phyloP scores from a whole-genome alignment of 2,113 vertebrate genomes.

The Bubo blakistoni region DNA sequence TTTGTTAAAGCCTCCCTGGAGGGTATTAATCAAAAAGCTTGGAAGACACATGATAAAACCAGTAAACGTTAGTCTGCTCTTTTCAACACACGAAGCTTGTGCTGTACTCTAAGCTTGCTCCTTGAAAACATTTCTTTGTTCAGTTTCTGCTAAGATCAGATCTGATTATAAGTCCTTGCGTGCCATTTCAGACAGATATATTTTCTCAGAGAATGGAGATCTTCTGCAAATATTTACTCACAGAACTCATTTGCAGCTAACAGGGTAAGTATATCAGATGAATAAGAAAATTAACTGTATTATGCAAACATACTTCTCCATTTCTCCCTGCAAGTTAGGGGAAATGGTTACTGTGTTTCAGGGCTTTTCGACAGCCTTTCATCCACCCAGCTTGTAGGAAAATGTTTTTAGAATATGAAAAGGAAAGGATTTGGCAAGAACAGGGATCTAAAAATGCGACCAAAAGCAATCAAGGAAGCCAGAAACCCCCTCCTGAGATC shows the following conservation, averaged over 20 bases:
- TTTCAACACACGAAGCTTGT: not conserved
- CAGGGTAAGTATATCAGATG: not conserved
- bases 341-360: not conserved
- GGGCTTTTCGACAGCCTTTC: not conserved
- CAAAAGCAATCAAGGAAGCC: not conserved
- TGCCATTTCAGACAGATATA: not conserved
- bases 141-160: not conserved
- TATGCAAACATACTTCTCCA: not conserved
- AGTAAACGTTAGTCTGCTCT: not conserved
- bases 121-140: slow-evolving; percentile 46
- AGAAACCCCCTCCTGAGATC: not conserved
- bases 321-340: not conserved
- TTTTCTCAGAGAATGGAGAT: not conserved
- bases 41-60: not conserved
- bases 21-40: not conserved
- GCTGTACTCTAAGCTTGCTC: not conserved
- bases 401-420: not conserved
- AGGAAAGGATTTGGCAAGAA: not conserved
- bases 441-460: not conserved
- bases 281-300: not conserved
- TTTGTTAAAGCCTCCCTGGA: slow-evolving; percentile 29
- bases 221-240: not conserved
- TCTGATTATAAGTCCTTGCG: not conserved
- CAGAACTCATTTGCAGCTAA: not conserved
- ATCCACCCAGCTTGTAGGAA: not conserved